These are phyloP conservation scores for Cercopithecus mona DNA, from an alignment of 2,113 vertebrate species.

Conservation along the genomic window DNA sequence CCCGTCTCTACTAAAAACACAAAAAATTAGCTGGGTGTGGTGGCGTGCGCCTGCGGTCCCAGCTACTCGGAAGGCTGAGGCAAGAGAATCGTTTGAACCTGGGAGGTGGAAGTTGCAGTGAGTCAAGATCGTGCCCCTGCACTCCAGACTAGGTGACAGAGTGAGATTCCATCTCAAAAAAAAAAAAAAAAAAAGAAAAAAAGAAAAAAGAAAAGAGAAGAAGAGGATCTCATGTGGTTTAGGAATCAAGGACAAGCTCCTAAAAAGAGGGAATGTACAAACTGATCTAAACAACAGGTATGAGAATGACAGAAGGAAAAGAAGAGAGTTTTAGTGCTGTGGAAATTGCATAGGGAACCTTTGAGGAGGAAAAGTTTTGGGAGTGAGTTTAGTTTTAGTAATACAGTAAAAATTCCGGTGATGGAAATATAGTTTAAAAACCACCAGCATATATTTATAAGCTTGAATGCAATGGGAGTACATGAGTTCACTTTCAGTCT, in stretches of 20 bases:
- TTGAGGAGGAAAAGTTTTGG: not conserved
- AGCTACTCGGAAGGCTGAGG: too few species aligned
- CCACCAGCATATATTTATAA: not conserved
- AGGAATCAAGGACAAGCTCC: not conserved
- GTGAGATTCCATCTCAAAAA: too few species aligned
- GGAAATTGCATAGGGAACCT: not conserved
- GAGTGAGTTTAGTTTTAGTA: not conserved
- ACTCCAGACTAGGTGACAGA: too few species aligned
- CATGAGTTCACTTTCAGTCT: not conserved
- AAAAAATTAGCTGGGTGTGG: too few species aligned
- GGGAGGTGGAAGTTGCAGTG: too few species aligned
- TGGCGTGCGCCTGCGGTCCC: too few species aligned
- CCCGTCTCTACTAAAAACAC: too few species aligned
- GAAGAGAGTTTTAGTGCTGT: not conserved
- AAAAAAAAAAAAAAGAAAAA: too few species aligned
- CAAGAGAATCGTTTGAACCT: too few species aligned
- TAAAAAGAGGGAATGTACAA: not conserved
- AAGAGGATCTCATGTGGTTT: not conserved
- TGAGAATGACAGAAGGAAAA: not conserved
- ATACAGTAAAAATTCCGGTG: not conserved
- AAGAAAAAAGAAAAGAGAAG: too few species aligned
- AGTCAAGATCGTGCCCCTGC: too few species aligned
- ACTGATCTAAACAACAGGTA: not conserved
- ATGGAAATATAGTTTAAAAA: not conserved
- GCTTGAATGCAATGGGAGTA: not conserved